phyloP scores from a whole-genome alignment of 2,797 vertebrate species.

The Prunella strophiata region DNA sequence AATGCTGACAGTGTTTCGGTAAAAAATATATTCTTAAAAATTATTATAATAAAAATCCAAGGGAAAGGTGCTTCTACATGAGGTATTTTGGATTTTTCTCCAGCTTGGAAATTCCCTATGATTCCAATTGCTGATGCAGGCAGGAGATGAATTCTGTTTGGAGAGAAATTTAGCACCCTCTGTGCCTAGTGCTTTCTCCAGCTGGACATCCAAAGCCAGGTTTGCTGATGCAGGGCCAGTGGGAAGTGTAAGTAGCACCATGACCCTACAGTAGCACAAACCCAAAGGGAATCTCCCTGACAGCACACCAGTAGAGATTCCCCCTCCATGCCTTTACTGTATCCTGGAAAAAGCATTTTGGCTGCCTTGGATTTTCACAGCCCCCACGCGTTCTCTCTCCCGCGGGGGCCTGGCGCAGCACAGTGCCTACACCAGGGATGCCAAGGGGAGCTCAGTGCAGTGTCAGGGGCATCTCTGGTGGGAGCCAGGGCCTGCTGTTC shows the following conservation, averaged over 20 bases:
- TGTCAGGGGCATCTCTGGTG: background rate
- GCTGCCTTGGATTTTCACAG: background rate
- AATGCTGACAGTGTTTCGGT: constrained; percentile 79
- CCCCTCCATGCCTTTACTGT: background rate
- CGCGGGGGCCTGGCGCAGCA: accelerated
- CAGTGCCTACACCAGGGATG: background rate
- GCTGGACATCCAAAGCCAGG: background rate
- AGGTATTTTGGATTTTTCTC: constrained; percentile 67
- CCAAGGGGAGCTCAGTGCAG: accelerated
- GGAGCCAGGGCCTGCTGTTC: background rate
- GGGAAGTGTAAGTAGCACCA: background rate
- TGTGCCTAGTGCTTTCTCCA: background rate
- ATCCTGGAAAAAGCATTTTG: background rate
- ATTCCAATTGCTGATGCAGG: background rate
- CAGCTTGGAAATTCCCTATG: constrained; percentile 5
- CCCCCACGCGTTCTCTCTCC: background rate
- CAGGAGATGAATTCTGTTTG: background rate
- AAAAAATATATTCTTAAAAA: constrained; percentile 77
- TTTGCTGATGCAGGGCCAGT: background rate
- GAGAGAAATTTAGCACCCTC: background rate
- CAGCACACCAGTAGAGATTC: background rate
- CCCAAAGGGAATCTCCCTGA: background rate
- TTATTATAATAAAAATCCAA: constrained; percentile 68
- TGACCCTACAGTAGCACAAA: background rate
- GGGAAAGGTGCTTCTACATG: constrained; percentile 66